phyloP scores from a whole-genome alignment of 2,888 invertebrate genomes.

The Caenorhabditis becei region DNA sequence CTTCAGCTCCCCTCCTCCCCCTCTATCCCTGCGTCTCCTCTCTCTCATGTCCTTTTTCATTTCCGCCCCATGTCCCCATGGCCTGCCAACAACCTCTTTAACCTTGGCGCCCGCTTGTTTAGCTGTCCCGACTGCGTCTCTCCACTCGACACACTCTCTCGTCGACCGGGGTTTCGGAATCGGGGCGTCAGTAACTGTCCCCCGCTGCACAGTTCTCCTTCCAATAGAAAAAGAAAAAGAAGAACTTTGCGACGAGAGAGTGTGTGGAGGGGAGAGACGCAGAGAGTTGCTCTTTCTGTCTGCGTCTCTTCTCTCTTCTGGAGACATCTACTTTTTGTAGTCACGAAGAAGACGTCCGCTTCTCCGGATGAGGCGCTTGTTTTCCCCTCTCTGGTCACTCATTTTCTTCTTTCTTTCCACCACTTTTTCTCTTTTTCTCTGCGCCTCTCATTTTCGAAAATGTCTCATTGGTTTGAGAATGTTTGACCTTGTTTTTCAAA shows the following conservation, averaged over 20 bases:
- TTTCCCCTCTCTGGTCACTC: not conserved
- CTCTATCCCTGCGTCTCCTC: not conserved
- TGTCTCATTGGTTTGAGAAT: no score
- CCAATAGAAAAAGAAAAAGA: not conserved
- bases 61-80: not conserved
- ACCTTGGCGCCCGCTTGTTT: slow-evolving; percentile 6
- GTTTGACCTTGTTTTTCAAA: no score
- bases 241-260: not conserved
- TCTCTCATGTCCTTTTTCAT: not conserved
- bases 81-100: not conserved
- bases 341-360: no score
- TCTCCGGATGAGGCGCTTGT: no score
- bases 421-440: not conserved
- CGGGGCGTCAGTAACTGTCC: not conserved
- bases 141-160: not conserved
- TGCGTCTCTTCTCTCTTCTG: not conserved
- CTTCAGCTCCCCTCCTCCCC: not conserved
- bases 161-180: not conserved
- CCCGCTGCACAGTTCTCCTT: no score
- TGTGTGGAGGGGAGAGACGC: not conserved
- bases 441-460: not conserved
- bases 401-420: not conserved
- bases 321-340: no score
- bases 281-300: not conserved
- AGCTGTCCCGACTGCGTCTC: not conserved